These are phyloP conservation scores for Saccopteryx bilineata DNA, from an alignment of 2,113 vertebrate species.

Conservation along the genomic window DNA sequence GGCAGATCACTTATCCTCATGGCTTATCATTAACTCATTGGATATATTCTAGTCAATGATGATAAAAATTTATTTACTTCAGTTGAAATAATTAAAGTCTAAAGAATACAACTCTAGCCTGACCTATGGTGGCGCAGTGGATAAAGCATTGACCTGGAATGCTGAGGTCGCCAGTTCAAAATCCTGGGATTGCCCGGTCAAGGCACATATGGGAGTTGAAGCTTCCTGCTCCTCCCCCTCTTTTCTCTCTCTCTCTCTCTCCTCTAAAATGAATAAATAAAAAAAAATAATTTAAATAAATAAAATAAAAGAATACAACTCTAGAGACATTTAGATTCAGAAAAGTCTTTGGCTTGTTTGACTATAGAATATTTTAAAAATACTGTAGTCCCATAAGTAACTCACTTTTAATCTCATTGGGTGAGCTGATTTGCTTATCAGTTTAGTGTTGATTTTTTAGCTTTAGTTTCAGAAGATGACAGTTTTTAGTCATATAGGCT, in stretches of 20 bases:
- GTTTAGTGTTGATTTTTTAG: slow-evolving; percentile 1
- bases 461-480: neutral
- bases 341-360: slow-evolving; percentile 8
- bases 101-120: neutral
- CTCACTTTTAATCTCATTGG: neutral
- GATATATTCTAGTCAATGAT: neutral
- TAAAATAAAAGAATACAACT: neutral
- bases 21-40: neutral
- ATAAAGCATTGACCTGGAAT: no score
- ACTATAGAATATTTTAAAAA: neutral
- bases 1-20: neutral
- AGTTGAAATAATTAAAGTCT: neutral
- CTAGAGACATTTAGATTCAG: neutral
- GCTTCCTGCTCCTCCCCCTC: no score
- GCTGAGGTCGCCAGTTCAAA: no score
- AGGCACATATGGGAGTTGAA: no score
- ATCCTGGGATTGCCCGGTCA: no score
- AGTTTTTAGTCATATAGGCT: neutral
- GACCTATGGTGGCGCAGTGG: no score
- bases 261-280: no score
- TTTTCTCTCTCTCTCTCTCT: no score
- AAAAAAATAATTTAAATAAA: no score
- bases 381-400: neutral
- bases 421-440: neutral
- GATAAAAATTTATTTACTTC: slow-evolving; percentile 7